These are phyloP conservation scores for Pseudomyrmex gracilis DNA, from an alignment of 1,140 invertebrate species.

Conservation along the genomic window DNA sequence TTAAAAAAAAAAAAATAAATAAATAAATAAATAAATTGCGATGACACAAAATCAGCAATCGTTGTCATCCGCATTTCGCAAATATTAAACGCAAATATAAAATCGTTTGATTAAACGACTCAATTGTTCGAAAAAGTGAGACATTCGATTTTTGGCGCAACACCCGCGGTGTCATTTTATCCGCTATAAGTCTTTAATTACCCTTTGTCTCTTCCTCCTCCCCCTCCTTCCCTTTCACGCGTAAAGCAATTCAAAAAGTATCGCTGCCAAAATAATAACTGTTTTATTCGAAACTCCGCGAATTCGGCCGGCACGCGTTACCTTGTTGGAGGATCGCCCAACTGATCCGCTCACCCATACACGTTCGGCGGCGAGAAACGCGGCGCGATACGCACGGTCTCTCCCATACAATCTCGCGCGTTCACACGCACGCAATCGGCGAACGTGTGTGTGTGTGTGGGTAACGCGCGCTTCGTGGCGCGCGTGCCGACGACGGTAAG, in stretches of 20 bases:
- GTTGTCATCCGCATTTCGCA: neutral
- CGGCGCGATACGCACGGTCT: neutral
- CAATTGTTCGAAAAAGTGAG: slow-evolving; percentile 13
- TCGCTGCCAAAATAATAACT: slow-evolving; percentile 20
- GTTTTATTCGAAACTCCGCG: neutral
- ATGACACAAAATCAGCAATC: neutral
- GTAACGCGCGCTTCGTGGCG: slow-evolving; percentile 81
- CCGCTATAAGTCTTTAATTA: slow-evolving; percentile 31
- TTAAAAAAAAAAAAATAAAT: neutral
- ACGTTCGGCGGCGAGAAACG: neutral
- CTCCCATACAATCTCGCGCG: slow-evolving; percentile 43
- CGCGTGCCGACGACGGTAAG: slow-evolving; percentile 81
- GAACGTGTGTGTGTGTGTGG: slow-evolving; percentile 66
- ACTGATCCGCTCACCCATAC: slow-evolving; percentile 3
- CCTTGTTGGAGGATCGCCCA: too few relatives aligned
- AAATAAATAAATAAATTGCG: too few relatives aligned
- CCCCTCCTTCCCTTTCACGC: neutral
- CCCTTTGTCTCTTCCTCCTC: slow-evolving; percentile 10
- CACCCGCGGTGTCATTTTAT: slow-evolving; percentile 12
- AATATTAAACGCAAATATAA: slow-evolving; percentile 20
- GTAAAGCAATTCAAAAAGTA: slow-evolving; percentile 45
- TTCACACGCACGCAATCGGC: slow-evolving; percentile 50
- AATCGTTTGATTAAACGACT: slow-evolving; percentile 40
- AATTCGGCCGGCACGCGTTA: slow-evolving; percentile 42
- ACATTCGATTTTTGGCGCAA: slow-evolving; percentile 28